Evolutionary conservation across 2,797 vertebrate genomes (phyloP).

Genomic region (Lindbergichthys nudifrons): DNA sequence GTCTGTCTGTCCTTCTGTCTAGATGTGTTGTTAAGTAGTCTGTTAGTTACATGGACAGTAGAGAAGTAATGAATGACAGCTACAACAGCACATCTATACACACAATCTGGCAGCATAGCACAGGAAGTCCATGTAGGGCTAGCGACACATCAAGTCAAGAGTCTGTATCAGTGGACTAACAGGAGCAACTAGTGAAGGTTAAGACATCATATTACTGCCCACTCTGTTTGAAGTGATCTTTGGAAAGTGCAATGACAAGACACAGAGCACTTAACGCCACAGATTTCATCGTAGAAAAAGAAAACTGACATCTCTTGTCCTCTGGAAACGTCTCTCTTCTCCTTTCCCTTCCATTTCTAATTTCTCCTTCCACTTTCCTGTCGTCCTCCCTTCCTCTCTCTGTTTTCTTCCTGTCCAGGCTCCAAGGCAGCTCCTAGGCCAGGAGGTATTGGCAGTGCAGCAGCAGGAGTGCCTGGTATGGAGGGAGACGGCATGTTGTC

Average conservation of each 20-base stretch:
- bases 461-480: slow-evolving; percentile 86
- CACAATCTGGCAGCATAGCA: neutral
- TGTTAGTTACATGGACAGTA: neutral
- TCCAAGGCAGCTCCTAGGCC: slow-evolving; percentile 87
- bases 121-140: neutral
- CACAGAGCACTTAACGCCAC: slow-evolving; percentile 4
- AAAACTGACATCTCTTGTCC: neutral
- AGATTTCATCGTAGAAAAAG: neutral
- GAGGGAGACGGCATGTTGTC: slow-evolving; percentile 94
- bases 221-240: neutral
- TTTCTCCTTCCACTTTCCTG: neutral
- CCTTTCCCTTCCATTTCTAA: neutral
- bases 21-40: neutral
- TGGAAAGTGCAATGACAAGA: neutral
- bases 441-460: slow-evolving; percentile 85
- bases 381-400: neutral
- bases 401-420: slow-evolving; percentile 75
- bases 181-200: neutral
- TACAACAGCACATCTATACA: neutral
- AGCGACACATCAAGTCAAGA: neutral
- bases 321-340: neutral
- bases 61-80: neutral
- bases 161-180: slow-evolving; percentile 2
- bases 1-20: neutral
- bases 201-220: neutral